Base-by-base conservation (phyloP, 2,888 invertebrate species). In the Phaedon cochleariae region DNA sequence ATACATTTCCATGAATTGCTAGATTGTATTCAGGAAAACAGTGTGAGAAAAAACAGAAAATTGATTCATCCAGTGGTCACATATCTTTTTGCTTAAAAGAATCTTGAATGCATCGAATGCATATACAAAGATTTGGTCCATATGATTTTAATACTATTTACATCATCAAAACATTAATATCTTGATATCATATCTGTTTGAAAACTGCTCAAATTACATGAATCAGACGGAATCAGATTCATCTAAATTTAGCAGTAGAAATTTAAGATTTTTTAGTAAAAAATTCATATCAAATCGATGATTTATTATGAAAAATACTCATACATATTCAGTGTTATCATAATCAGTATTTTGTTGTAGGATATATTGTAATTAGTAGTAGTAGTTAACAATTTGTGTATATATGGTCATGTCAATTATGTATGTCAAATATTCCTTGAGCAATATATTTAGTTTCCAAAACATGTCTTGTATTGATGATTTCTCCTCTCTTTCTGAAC, bases 251-350 rank as follows among this genome's bases (percentile, higher is more conserved):
- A 62, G 62, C 62, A 62, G 62, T 66, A 59, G 58, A 41, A 41
- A 37, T 59, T 64, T 65, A 67, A 67, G 53, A n/a, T 77, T 80
- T 80, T 41, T 77, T 75, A 77, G 80, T 79, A 81, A 83, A 80
- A 73, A 78, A 82, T 81, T 82, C 83, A 82, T 83, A 83, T 83
- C 83, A 83, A 80, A 82, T 82, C 80, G 75, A 81, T 82, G 82
- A 83, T 81, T 81, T 81, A 76, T 76, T 76, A 74, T 74, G 73
- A 71, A 76, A n/a, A 76, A 79, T 79, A 77, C 79, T 73, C 68
- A 71, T 70, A 77, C 71, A 75, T 74, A 78, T 77, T 75, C 74
- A 76, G 75, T 69, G 69, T 73, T 71, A 73, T 75, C 73, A 75
- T 75, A 75, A 74, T 75, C 73, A 73, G 74, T 74, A 71, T 73